Evolutionary conservation across 2,113 vertebrate genomes (phyloP).

Genomic region (Fregata magnificens): DNA sequence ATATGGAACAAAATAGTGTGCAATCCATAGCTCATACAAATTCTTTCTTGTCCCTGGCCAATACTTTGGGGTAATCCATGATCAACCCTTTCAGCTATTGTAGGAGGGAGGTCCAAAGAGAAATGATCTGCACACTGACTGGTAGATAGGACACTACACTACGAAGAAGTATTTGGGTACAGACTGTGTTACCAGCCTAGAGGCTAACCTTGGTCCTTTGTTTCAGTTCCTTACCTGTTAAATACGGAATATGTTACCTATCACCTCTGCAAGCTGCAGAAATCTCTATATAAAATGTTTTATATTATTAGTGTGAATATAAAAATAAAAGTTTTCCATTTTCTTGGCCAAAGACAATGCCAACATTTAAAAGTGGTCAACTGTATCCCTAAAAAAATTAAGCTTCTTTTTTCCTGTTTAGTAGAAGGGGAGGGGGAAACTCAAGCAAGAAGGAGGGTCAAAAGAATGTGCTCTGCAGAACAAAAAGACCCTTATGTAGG

Average conservation of each 20-base stretch:
- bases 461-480: neutral
- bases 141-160: neutral
- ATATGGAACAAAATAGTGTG: neutral
- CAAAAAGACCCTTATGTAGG: neutral
- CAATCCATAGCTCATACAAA: neutral
- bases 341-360: neutral
- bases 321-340: neutral
- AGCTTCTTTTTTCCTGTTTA: neutral
- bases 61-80: neutral
- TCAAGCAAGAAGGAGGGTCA: neutral
- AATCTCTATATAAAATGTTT: neutral
- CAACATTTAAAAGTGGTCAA: neutral
- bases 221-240: neutral
- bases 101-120: neutral
- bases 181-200: neutral
- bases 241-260: neutral
- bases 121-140: neutral
- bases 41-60: neutral
- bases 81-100: neutral
- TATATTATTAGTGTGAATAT: neutral
- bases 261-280: neutral
- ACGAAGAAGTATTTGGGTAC: neutral
- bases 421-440: neutral
- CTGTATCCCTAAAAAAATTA: neutral
- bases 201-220: neutral